These are phyloP conservation scores for Cheilinus undulatus DNA, from an alignment of 2,113 vertebrate genomes.

Conservation along the genomic window DNA sequence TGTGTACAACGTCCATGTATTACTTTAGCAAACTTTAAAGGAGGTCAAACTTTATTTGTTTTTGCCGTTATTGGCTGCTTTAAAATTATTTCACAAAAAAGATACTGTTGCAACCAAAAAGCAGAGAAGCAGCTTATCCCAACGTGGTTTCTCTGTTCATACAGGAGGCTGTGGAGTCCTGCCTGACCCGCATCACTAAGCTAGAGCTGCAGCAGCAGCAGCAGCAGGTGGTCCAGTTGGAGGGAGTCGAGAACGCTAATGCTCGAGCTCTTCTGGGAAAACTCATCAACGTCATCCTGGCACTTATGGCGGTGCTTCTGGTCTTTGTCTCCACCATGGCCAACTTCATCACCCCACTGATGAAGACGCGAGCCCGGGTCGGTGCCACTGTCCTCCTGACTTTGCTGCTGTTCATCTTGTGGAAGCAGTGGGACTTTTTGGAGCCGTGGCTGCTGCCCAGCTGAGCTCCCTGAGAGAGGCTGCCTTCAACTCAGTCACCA, in stretches of 20 bases:
- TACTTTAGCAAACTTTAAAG: too few species aligned
- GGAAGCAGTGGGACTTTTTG: constrained; percentile 97
- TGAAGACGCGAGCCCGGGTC: constrained; percentile 95
- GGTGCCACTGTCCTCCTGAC: constrained; percentile 90
- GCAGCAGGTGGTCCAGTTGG: constrained; percentile 98
- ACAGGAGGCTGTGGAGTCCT: constrained; percentile 97
- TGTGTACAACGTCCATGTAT: too few species aligned
- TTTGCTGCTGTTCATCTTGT: constrained; percentile 90
- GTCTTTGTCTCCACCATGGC: constrained; percentile 98
- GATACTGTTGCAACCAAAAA: too few species aligned
- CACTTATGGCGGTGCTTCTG: constrained; percentile 97
- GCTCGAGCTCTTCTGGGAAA: constrained; percentile 96
- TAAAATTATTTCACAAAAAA: background rate
- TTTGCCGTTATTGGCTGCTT: background rate
- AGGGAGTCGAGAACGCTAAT: constrained; percentile 97
- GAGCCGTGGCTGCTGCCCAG: constrained; percentile 90
- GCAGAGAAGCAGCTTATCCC: too few species aligned
- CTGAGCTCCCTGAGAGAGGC: constrained; percentile 78
- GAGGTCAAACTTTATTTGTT: background rate
- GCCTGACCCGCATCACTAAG: constrained; percentile 96
- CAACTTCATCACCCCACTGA: constrained; percentile 98
- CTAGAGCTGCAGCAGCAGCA: constrained; percentile 98
- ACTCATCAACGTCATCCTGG: constrained; percentile 98
- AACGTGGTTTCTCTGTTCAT: background rate
- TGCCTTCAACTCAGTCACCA: constrained; percentile 8